These are phyloP conservation scores for Pseudomyrmex gracilis DNA, from an alignment of 1,140 invertebrate species.

Conservation along the genomic window DNA sequence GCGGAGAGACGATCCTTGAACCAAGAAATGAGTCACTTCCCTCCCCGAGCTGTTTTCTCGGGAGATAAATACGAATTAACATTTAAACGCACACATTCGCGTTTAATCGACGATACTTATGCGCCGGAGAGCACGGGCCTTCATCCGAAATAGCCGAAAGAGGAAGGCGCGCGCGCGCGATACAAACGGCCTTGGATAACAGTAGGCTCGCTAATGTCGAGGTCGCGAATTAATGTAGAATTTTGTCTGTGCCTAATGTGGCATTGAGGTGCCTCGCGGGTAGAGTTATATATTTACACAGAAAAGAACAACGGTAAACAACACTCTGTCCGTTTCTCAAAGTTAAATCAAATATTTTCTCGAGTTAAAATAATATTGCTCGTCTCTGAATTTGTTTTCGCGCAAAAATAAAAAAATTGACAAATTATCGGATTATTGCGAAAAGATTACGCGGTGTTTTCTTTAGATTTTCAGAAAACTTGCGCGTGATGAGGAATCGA, in stretches of 20 bases:
- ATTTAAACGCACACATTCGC: constrained; percentile 19
- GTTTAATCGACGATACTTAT: constrained; percentile 53
- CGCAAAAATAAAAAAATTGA: too few relatives aligned
- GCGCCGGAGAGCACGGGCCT: constrained; percentile 31
- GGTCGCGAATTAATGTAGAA: constrained; percentile 42
- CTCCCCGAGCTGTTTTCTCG: constrained; percentile 30
- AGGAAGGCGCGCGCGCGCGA: not conserved
- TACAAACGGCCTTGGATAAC: constrained; percentile 22
- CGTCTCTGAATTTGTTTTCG: constrained; percentile 3
- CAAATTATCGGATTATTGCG: too few relatives aligned
- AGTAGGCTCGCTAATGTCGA: constrained; percentile 17
- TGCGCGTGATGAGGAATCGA: not conserved
- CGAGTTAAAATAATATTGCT: too few relatives aligned
- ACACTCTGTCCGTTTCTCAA: too few relatives aligned
- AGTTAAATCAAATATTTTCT: too few relatives aligned
- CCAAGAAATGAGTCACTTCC: constrained; percentile 47
- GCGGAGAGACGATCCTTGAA: constrained; percentile 35
- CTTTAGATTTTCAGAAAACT: too few relatives aligned
- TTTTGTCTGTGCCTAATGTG: constrained; percentile 33
- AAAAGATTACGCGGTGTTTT: too few relatives aligned
- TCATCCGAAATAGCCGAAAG: constrained; percentile 46
- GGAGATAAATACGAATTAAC: constrained; percentile 68
- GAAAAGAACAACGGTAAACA: not conserved
- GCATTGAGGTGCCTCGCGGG: not conserved
- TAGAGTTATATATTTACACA: not conserved